These are phyloP conservation scores for Hypomecis punctinalis DNA, from an alignment of 2,888 invertebrate genomes.

Conservation along the genomic window DNA sequence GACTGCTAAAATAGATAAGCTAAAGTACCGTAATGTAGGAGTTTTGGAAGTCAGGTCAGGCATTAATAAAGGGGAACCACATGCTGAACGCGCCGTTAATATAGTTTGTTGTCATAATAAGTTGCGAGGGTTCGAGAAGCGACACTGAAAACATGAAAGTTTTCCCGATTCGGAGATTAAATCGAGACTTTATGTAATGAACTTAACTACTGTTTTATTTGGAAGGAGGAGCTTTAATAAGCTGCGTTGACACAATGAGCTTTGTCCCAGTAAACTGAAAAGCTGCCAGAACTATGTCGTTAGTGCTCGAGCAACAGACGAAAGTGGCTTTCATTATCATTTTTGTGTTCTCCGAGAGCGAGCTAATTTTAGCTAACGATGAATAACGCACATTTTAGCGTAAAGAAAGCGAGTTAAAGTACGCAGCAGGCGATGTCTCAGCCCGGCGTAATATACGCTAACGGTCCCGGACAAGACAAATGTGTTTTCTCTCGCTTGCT, in stretches of 20 bases:
- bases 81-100: conserved; percentile 27
- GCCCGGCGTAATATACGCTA: conserved; percentile 81
- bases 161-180: conserved; percentile 53
- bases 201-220: conserved; percentile 60
- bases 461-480: conserved; percentile 83
- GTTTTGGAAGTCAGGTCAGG: conserved; percentile 8
- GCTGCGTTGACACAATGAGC: conserved; percentile 51
- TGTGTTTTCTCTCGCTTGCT: conserved; percentile 82
- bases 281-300: conserved; percentile 14
- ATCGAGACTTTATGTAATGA: conserved; percentile 57
- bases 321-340: conserved; percentile 27
- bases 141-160: conserved; percentile 43
- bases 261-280: conserved; percentile 46
- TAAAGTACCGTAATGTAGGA: conserved; percentile 6
- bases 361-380: conserved; percentile 59
- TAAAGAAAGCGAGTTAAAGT: conserved; percentile 67
- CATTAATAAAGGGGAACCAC: conserved; percentile 28
- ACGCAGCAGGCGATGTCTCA: conserved; percentile 76
- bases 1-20: background rate
- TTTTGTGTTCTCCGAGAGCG: conserved; percentile 32
- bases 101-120: conserved; percentile 34
- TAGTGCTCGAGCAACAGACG: conserved; percentile 8
- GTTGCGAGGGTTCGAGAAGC: conserved; percentile 29
- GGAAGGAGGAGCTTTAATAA: conserved; percentile 64
- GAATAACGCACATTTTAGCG: conserved; percentile 60